These are phyloP conservation scores for Eudyptes chrysolophus DNA, from an alignment of 2,113 vertebrate species.

Conservation along the genomic window DNA sequence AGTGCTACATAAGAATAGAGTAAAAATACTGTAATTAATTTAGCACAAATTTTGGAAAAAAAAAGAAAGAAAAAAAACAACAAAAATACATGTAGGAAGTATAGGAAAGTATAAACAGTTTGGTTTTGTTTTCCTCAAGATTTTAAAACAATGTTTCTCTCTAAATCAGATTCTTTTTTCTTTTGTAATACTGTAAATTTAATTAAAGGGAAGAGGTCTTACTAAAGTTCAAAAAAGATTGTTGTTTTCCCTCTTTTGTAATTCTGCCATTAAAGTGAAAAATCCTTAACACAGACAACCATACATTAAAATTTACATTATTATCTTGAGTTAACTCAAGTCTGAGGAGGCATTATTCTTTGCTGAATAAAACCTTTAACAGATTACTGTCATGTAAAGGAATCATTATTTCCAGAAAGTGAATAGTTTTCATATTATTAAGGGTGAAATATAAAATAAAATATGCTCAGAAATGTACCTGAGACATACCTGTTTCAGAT, in stretches of 20 bases:
- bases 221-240: background rate
- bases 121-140: rapidly evolving
- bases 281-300: background rate
- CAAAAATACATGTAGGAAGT: rapidly evolving
- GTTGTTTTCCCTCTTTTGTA: background rate
- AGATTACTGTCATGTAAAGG: background rate
- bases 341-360: background rate
- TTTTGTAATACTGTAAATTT: background rate
- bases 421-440: background rate
- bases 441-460: background rate
- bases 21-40: background rate
- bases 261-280: background rate
- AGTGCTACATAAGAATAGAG: background rate
- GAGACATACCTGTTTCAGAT: background rate
- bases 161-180: background rate
- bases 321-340: background rate
- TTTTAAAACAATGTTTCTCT: background rate
- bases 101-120: background rate
- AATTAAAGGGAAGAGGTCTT: background rate
- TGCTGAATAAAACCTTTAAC: background rate
- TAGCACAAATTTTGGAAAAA: background rate
- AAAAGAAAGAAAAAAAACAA: too few relatives aligned
- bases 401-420: background rate
- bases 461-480: background rate
- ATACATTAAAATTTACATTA: background rate